Evolutionary conservation across 2,113 vertebrate genomes (phyloP), one percentile per base, ranked within the genome.

Genomic region (Mystacornis crossleyi): DNA sequence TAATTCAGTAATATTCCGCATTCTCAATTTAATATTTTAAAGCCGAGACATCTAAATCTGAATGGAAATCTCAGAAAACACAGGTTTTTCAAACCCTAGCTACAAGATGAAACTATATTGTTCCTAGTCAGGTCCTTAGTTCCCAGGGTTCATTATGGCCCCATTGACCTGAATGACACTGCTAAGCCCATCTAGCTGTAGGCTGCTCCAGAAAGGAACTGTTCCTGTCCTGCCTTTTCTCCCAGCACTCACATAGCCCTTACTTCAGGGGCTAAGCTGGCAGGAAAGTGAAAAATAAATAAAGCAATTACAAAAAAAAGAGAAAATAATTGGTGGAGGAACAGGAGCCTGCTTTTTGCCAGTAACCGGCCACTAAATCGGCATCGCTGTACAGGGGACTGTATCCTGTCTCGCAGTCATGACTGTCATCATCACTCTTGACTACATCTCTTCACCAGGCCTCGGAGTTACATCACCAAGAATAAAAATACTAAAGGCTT

Each of bases 251-350:
- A 48, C 12, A 29, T 17, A 87, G 81, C 2, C 14, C 18, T 14
- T 48, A 15, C 5, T 73, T 83, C 51, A 74, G 28, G 9, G 38
- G n/a, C 28, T 82, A 82, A 50, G 14, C 3, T 42, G 21, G 7
- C 33, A 92, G 19, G 13, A 66, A 82, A 82, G 18, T 17, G 24
- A 91, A 42, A 92, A 79, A 74, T 19, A 23, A 78, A 85, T 28
- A 53, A 42, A 79, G 5, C 18, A 15, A 36, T 13, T 67, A 12
- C 6, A 9, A 18, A 20, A 24, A 12, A 47, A 1, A 66, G 17
- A 42, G 1, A 84, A 88, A 64, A 84, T 11, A 64, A 42, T 11
- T 20, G 1, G 2, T 14, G 8, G 14, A 4, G 0, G 18, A 11
- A 92, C 12, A 70, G 4, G 3, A 61, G 12, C 2, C 55, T 71